phyloP scores from a whole-genome alignment of 2,113 vertebrate species.

The Jacana jacana region DNA sequence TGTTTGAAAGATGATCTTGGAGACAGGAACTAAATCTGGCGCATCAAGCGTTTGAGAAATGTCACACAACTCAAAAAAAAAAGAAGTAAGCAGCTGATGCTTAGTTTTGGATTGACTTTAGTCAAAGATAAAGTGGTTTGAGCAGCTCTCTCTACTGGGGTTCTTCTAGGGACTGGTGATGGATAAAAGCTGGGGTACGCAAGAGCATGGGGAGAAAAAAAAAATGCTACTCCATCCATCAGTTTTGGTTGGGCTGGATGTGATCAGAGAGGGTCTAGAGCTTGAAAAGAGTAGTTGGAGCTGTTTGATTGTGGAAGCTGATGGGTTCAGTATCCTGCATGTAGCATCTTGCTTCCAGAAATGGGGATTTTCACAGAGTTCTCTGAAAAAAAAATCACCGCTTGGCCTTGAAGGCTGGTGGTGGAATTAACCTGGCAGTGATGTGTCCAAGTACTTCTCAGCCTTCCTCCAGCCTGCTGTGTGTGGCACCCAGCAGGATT shows the following conservation, averaged over 20 bases:
- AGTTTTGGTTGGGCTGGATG: background rate
- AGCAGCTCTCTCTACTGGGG: background rate
- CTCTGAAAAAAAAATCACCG: background rate
- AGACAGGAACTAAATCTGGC: conserved; percentile 58
- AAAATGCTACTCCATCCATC: background rate
- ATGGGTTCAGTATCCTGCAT: background rate
- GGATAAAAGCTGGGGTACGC: background rate
- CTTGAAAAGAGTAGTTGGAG: background rate
- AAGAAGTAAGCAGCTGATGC: background rate
- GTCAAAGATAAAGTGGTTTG: background rate
- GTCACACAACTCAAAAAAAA: background rate
- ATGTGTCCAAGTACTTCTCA: background rate
- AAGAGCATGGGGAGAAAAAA: background rate
- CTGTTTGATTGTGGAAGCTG: background rate
- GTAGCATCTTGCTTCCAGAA: background rate
- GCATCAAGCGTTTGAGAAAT: background rate
- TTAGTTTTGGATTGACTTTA: background rate
- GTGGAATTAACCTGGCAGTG: background rate
- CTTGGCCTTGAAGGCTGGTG: accelerated
- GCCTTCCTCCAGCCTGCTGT: background rate
- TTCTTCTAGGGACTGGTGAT: background rate
- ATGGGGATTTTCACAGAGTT: background rate
- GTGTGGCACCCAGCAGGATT: accelerated
- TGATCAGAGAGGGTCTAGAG: background rate
- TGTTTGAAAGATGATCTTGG: background rate